Evolutionary conservation across 2,888 invertebrate genomes (phyloP), one percentile per base, ranked within the genome.

Genomic region (Cynaeus angustus): DNA sequence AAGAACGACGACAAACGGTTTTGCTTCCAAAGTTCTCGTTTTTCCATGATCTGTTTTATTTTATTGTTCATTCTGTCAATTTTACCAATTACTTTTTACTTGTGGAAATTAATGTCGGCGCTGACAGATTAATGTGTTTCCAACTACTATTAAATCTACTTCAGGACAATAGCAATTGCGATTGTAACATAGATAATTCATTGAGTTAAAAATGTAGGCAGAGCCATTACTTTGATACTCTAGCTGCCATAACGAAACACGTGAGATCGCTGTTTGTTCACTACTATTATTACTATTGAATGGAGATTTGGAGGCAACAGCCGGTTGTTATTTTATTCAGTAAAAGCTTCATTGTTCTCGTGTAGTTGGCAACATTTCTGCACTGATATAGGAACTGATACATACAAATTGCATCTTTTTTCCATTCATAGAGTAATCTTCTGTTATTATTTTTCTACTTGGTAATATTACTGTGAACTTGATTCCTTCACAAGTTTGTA

Each of bases 361-460:
- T 33, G 33, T 33, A 33, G 33, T 33, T 33, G 33, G 33, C 33
- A 33, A 33, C 33, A 33, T 33, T 33, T 33, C 33, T 9, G 33
- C 33, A n/a, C 33, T 33, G 33, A 33, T 33, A 33, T 7, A 33
- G 7, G 33, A 33, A 7, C 33, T 33, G 33, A 33, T 33, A 33
- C 33, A 33, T 33, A 33, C 28, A 28, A 28, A 28, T 28, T 28
- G 28, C n/a, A n/a, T n/a, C n/a, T n/a, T 21, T 21, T 21, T 21
- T 21, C 21, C 4, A 1, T 3, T 21, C 21, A 3, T 4, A 21
- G 21, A 21, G 21, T 4, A 3, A 4, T 21, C 4, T 21, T 4
- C 21, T 21, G 4, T 21, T 21, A 21, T 21, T 21, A 3, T 21
- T 21, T 21, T n/a, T n/a, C n/a, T n/a, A n/a, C n/a, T n/a, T n/a